Conservation (phyloP, 2,888 invertebrate species). For the Sesia apiformis region DNA sequence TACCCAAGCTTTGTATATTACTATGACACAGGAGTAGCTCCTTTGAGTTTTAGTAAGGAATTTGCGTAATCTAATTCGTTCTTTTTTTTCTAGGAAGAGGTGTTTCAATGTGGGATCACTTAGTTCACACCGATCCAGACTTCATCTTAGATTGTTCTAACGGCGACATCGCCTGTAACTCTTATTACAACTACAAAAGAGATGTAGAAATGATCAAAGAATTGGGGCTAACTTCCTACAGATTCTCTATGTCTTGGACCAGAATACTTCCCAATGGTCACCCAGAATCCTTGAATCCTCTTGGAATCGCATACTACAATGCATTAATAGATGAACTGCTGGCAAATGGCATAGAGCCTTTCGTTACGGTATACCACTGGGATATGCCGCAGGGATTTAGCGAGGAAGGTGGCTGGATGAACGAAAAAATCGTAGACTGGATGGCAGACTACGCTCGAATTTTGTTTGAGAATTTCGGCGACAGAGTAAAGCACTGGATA, state of each 20-base stretch:
- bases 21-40: no score
- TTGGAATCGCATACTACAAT: conserved; percentile 50
- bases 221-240: conserved; percentile 43
- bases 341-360: conserved; percentile 56
- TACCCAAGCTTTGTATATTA: no score
- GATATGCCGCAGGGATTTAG: conserved; percentile 56
- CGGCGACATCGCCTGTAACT: conserved; percentile 75
- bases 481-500: conserved; percentile 76
- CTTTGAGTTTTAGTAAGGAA: no score
- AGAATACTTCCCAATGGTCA: conserved; percentile 15
- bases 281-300: conserved; percentile 7
- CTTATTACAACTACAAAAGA: conserved; percentile 70
- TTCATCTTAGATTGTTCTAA: conserved; percentile 29
- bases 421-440: conserved; percentile 27
- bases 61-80: no score
- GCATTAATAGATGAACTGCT: conserved; percentile 53
- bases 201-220: conserved; percentile 34
- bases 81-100: conserved; percentile 56
- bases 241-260: conserved; percentile 72
- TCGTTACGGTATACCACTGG: conserved; percentile 72
- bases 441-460: conserved; percentile 42
- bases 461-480: conserved; percentile 63
- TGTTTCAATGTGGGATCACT: conserved; percentile 63
- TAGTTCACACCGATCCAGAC: conserved; percentile 18
- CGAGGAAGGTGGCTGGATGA: conserved; percentile 28